These are phyloP conservation scores for Cabera pusaria DNA, from an alignment of 2,888 invertebrate genomes.

Conservation along the genomic window DNA sequence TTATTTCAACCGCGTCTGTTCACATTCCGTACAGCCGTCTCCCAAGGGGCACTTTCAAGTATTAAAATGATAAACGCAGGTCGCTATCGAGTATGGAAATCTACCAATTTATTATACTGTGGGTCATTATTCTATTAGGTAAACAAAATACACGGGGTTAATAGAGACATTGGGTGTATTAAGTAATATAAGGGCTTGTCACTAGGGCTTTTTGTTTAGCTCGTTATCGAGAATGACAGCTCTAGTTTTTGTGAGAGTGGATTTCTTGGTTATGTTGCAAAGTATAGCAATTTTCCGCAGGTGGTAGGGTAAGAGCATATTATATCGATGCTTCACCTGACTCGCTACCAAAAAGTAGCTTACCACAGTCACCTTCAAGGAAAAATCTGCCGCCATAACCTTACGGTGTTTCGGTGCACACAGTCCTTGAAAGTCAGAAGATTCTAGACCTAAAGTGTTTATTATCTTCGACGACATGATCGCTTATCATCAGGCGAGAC, in stretches of 20 bases:
- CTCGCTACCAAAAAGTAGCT: too few species aligned
- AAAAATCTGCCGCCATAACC: too few species aligned
- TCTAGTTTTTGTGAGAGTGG: constrained; percentile 8
- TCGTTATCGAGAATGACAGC: constrained; percentile 31
- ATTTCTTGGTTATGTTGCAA: too few species aligned
- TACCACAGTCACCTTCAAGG: too few species aligned
- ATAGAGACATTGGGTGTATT: constrained; percentile 74
- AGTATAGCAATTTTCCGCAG: too few species aligned
- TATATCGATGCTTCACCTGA: too few species aligned
- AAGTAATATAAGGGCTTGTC: constrained; percentile 54
- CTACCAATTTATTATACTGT: constrained; percentile 82
- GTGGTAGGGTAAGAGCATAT: too few species aligned
- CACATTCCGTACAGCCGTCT: constrained; percentile 14
- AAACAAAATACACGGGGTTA: constrained; percentile 75
- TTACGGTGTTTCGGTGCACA: too few species aligned
- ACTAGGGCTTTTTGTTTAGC: constrained; percentile 29
- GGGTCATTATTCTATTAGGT: constrained; percentile 81
- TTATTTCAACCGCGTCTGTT: neutral
- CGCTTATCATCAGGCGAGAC: too few species aligned
- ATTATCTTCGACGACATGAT: too few species aligned
- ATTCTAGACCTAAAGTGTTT: too few species aligned
- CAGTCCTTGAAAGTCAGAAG: too few species aligned
- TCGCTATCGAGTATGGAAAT: constrained; percentile 79
- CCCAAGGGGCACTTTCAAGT: constrained; percentile 71
- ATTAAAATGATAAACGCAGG: constrained; percentile 78